Conservation (phyloP, 1,140 invertebrate species). For the Diachasma alloeum region DNA sequence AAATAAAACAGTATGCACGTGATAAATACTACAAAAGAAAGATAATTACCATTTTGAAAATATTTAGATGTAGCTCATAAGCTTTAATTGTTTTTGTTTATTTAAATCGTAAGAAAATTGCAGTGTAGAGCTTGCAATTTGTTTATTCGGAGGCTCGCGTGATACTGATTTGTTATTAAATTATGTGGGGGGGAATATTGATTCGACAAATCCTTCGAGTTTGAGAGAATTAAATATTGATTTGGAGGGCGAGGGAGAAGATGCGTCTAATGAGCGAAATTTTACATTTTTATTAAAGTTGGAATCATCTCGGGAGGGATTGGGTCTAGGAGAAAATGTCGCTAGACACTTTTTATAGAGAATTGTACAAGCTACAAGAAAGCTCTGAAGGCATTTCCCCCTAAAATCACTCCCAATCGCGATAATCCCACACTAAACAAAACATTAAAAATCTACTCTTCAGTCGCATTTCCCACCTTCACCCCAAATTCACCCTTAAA, state of each 20-base stretch:
- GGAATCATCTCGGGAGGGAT: too few species aligned
- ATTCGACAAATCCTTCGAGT: not conserved
- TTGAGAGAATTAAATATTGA: slow-evolving; percentile 29
- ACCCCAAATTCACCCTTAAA: too few species aligned
- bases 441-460: too few species aligned
- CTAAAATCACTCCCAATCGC: too few species aligned
- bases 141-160: not conserved
- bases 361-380: too few species aligned
- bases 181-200: not conserved
- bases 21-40: slow-evolving; percentile 47
- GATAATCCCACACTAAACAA: too few species aligned
- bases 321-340: too few species aligned
- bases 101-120: slow-evolving; percentile 7
- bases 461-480: too few species aligned
- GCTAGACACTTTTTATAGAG: too few species aligned
- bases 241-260: not conserved
- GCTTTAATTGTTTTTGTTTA: not conserved
- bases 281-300: not conserved
- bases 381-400: too few species aligned
- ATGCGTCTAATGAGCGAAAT: slow-evolving; percentile 19
- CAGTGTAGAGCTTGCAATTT: slow-evolving; percentile 1
- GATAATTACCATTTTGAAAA: slow-evolving; percentile 52
- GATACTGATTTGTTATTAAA: not conserved
- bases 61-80: slow-evolving; percentile 38
- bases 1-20: slow-evolving; percentile 39